Percentiles rank a stretch among this genome's conserved stretches.
These are phyloP conservation scores for Drosophila greeni DNA, from an alignment of 2,888 invertebrate species.

Conservation along the genomic window DNA sequence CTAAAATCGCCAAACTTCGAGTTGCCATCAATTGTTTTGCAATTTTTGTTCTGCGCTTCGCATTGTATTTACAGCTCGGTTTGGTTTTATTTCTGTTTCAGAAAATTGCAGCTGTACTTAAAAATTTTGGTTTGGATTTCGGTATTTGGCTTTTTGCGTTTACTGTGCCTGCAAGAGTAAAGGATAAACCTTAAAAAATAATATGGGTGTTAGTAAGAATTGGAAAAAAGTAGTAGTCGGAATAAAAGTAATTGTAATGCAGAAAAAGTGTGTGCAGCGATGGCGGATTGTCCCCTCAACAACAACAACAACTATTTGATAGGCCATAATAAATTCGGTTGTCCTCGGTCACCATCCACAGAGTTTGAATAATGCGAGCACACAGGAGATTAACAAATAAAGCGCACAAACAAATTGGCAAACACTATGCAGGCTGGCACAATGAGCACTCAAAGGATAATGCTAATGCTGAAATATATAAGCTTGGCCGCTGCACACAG, in stretches of 20 bases:
- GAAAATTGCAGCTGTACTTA: conserved; percentile 64
- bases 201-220: conserved; percentile 79
- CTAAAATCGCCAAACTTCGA: conserved; percentile 55
- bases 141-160: conserved; percentile 58
- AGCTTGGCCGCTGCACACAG: conserved; percentile 1
- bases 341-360: conserved; percentile 1
- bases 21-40: conserved; percentile 56
- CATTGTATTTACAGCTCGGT: conserved; percentile 72
- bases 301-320: conserved; percentile 11
- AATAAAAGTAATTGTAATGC: conserved; percentile 73
- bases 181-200: conserved; percentile 80
- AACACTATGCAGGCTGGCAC: conserved; percentile 5
- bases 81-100: conserved; percentile 61
- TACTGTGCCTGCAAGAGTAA: conserved; percentile 80
- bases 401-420: conserved; percentile 24
- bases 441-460: conserved; percentile 17
- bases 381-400: conserved; percentile 39
- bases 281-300: not conserved
- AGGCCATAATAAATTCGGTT: conserved; percentile 20
- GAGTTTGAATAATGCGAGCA: conserved; percentile 14
- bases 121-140: conserved; percentile 52
- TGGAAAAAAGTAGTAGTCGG: conserved; percentile 77
- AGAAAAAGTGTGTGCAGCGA: conserved; percentile 38
- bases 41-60: conserved; percentile 58
- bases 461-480: not conserved